These are phyloP conservation scores for Nephrocerus scutellatus DNA, from an alignment of 2,888 invertebrate genomes.

Conservation along the genomic window DNA sequence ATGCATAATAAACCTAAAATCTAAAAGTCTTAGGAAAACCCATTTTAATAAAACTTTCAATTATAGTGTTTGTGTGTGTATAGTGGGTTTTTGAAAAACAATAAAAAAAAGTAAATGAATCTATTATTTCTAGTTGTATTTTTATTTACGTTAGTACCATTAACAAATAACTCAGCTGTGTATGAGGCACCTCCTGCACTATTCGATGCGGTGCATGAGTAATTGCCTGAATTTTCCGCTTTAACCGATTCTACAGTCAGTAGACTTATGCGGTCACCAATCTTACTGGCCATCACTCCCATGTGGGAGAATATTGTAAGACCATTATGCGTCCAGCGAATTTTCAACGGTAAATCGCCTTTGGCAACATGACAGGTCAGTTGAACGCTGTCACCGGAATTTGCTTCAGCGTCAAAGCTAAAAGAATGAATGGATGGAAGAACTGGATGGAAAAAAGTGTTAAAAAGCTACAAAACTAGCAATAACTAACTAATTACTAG, in stretches of 20 bases:
- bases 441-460: slow-evolving; percentile 48
- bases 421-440: slow-evolving; percentile 57
- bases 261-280: slow-evolving; percentile 58
- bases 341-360: slow-evolving; percentile 59
- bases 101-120: slow-evolving; percentile 26
- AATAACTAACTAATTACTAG: slow-evolving; percentile 1
- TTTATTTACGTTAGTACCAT: slow-evolving; percentile 49
- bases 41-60: too few species aligned
- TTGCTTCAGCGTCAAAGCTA: slow-evolving; percentile 49
- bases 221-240: slow-evolving; percentile 62
- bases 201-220: slow-evolving; percentile 60
- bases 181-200: slow-evolving; percentile 56
- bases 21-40: too few species aligned
- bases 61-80: slow-evolving; percentile 1
- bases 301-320: slow-evolving; percentile 47
- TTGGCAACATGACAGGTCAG: slow-evolving; percentile 55
- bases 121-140: slow-evolving; percentile 45
- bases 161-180: slow-evolving; percentile 57
- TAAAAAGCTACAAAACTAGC: slow-evolving; percentile 7
- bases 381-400: slow-evolving; percentile 61
- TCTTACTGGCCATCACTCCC: slow-evolving; percentile 59
- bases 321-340: slow-evolving; percentile 55
- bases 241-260: slow-evolving; percentile 64
- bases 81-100: slow-evolving; percentile 10
- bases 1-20: too few species aligned